Base-by-base conservation (phyloP, 2,113 vertebrate species). In the Stigmatopora nigra region DNA sequence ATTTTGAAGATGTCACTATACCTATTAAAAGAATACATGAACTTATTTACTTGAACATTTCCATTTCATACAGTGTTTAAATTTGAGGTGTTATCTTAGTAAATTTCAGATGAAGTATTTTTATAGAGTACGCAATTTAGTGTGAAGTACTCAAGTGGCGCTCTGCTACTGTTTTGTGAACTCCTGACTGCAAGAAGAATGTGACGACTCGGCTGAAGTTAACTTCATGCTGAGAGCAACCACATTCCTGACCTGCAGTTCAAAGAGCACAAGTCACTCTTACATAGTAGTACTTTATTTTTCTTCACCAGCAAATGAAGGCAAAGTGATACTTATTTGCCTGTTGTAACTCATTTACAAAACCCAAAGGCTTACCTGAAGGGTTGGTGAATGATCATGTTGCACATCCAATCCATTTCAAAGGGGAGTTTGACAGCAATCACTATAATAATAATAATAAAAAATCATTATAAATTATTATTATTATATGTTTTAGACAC, bases 241-340 rank as follows among this genome's bases (percentile, higher is more conserved):
- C 78, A 81, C 88, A 90, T 90, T 91, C 87, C 78, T 88, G 86
- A 84, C 81, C 85, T 71, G 71, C 74, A 77, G 88, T 89, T 89
- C 87, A 90, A 90, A 90, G 88, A 88, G 75, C 79, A 82, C 57
- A 69, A 65, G 64, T 80, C 68, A 66, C 65, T 76, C 70, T 64
- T 60, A 52, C 62, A 61, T 58, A 53, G 67, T 14, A 45, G 67
- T 14, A 45, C 19, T 13, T 38, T 36, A 59, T 38, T 59, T n/a
- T 7, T 16, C 16, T 38, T 35, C 12, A 19, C 48, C 11, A 19
- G 56, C 1, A 35, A 17, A 38, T 17, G 8, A 16, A 14, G 59
- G 69, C 53, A 46, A 49, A 44, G 48, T 51, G 10, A 12, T 48
- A 68, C 35, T 55, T 57, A 49, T 71, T 38, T 35, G 22, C 48